Evolutionary conservation across 2,888 invertebrate genomes (phyloP), one percentile per base, ranked within the genome.

Genomic region (Sarcophaga caerulescens): DNA sequence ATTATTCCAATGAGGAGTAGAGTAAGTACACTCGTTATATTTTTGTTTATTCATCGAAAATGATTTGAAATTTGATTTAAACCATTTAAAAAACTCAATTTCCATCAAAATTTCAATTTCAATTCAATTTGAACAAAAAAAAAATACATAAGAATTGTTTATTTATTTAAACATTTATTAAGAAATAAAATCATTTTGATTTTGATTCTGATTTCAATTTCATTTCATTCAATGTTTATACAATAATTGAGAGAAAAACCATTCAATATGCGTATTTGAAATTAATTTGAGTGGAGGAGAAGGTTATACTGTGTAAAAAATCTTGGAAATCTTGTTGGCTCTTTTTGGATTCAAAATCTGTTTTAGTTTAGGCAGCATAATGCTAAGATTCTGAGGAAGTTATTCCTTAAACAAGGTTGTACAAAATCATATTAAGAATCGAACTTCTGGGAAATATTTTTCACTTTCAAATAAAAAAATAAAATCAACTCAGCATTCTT

Each of bases 101-200:
- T 86, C 86, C 74, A 86, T 86, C 84, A 86, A 84, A 84, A 70
- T 74, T 77, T 65, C 68, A 52, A 60, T 52, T 83, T 57, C 35
- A 35, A 35, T 35, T 35, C 35, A 8, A 8, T 1, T 35, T 1
- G 10, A 35, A 35, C 2, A 8, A 0, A 35, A 2, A 35, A 25
- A 4, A 35, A 35, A 35, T 35, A 35, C 10, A 10, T 35, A 35
- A 0, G 35, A 52, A 70, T 78, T 86, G 83, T 86, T 86, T 86
- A 86, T 86, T 86, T 86, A 25, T 57, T 68, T 74, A 78, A 77
- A 77, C 59, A 86, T 81, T 81, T 83, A 85, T 83, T 69, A 81
- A 84, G 69, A 81, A 85, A 70, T 81, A 75, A n/a, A 81, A 78
- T 71, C 63, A 75, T 65, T 60, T 57, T 35, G 4, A 70, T 73